Conservation (phyloP, 2,888 invertebrate species). For the Parnassius smintheus region DNA sequence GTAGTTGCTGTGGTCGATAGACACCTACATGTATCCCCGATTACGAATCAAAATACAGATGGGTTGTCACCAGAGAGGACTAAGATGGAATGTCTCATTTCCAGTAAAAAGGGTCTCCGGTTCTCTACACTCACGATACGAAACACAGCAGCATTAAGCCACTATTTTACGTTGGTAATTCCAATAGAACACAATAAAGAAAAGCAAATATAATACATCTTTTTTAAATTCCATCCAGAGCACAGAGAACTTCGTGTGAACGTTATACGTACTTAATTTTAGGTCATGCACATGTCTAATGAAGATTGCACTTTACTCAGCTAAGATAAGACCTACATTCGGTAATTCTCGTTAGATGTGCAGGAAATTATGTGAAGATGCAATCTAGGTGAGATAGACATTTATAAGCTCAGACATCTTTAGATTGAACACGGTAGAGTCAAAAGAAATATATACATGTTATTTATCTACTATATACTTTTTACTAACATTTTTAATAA, state of each 20-base stretch:
- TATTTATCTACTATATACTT: too few species aligned
- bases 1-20: too few species aligned
- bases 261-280: slow-evolving; percentile 7
- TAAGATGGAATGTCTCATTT: too few species aligned
- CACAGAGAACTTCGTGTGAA: slow-evolving; percentile 6
- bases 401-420: slow-evolving; percentile 14
- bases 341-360: neutral
- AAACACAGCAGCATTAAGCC: too few species aligned
- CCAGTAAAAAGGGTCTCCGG: too few species aligned
- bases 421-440: slow-evolving; percentile 7
- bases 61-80: too few species aligned
- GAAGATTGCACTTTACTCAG: neutral
- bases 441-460: neutral
- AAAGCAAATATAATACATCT: neutral
- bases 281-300: neutral
- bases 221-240: slow-evolving; percentile 6
- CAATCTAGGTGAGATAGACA: slow-evolving; percentile 19
- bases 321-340: neutral
- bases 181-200: neutral
- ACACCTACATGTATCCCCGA: too few species aligned
- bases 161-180: too few species aligned
- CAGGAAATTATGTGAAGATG: slow-evolving; percentile 20
- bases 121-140: too few species aligned
- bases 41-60: too few species aligned
- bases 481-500: too few species aligned